These are phyloP conservation scores for Microvelia longipes DNA, from an alignment of 1,140 invertebrate genomes.

Conservation along the genomic window DNA sequence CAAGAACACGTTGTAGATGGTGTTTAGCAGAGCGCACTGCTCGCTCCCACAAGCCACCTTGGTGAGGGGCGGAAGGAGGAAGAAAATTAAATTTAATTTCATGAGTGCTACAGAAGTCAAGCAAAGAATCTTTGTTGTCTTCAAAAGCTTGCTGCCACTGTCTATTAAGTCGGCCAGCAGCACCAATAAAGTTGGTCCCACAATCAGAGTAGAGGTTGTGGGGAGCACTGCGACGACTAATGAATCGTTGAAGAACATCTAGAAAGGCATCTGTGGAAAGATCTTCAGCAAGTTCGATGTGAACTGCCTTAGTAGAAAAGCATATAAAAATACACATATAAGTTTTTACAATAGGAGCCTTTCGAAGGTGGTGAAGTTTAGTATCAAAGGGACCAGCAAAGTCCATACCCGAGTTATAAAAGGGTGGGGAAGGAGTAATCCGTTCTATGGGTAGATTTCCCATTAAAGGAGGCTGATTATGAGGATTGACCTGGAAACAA, in stretches of 20 bases:
- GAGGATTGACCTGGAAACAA: neutral
- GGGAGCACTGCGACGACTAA: slow-evolving; percentile 27
- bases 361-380: neutral
- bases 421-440: slow-evolving; percentile 7
- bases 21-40: slow-evolving; percentile 29
- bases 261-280: slow-evolving; percentile 30
- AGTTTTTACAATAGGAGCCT: neutral
- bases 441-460: neutral
- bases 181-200: slow-evolving; percentile 29
- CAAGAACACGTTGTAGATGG: slow-evolving; percentile 24
- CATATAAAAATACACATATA: slow-evolving; percentile 23
- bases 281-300: slow-evolving; percentile 24
- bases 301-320: slow-evolving; percentile 21
- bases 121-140: neutral
- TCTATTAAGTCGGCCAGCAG: slow-evolving; percentile 10
- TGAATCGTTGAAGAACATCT: slow-evolving; percentile 28
- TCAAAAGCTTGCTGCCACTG: neutral
- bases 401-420: slow-evolving; percentile 15
- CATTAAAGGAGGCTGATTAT: neutral
- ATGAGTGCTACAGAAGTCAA: neutral
- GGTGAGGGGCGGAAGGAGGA: slow-evolving; percentile 29
- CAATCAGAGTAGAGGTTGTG: slow-evolving; percentile 27
- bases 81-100: slow-evolving; percentile 29
- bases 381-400: slow-evolving; percentile 17
- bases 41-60: slow-evolving; percentile 32